These are phyloP conservation scores for Drosophila ochracea DNA, from an alignment of 2,888 invertebrate species.

Conservation along the genomic window DNA sequence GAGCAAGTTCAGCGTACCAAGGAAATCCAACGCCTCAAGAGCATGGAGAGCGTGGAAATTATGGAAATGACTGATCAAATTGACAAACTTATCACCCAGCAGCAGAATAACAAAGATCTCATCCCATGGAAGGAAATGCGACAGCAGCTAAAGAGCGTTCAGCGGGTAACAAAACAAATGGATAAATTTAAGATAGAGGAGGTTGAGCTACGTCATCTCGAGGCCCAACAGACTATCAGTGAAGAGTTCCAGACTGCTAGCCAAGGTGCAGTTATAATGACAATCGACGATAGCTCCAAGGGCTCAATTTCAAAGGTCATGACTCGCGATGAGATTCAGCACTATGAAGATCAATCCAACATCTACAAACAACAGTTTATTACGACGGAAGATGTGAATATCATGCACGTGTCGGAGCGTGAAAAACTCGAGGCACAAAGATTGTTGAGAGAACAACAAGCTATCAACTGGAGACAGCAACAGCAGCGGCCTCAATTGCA, in stretches of 20 bases:
- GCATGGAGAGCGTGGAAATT: conserved; percentile 84
- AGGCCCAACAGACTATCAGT: conserved; percentile 68
- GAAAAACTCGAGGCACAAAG: conserved; percentile 83
- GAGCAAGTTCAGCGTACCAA: conserved; percentile 85
- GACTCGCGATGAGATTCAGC: conserved; percentile 81
- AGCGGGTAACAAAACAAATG: conserved; percentile 84
- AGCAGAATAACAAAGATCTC: conserved; percentile 79
- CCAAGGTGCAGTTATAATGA: conserved; percentile 87
- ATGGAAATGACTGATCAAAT: conserved; percentile 84
- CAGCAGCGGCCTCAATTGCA: conserved; percentile 72
- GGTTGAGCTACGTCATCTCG: conserved; percentile 84
- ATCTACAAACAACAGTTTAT: conserved; percentile 78
- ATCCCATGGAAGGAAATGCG: conserved; percentile 85
- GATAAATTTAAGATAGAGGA: conserved; percentile 85
- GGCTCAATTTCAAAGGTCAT: conserved; percentile 78
- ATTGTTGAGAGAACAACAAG: conserved; percentile 79
- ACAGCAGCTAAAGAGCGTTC: conserved; percentile 84
- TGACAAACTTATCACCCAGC: conserved; percentile 83
- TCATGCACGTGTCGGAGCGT: conserved; percentile 83
- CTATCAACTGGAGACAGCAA: conserved; percentile 81
- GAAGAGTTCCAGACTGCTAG: conserved; percentile 87
- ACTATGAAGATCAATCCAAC: conserved; percentile 73
- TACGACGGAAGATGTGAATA: conserved; percentile 83
- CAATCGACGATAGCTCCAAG: conserved; percentile 84
- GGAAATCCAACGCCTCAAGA: conserved; percentile 83